Base-by-base conservation (phyloP, 2,113 vertebrate species). In the Alexandromys fortis region DNA sequence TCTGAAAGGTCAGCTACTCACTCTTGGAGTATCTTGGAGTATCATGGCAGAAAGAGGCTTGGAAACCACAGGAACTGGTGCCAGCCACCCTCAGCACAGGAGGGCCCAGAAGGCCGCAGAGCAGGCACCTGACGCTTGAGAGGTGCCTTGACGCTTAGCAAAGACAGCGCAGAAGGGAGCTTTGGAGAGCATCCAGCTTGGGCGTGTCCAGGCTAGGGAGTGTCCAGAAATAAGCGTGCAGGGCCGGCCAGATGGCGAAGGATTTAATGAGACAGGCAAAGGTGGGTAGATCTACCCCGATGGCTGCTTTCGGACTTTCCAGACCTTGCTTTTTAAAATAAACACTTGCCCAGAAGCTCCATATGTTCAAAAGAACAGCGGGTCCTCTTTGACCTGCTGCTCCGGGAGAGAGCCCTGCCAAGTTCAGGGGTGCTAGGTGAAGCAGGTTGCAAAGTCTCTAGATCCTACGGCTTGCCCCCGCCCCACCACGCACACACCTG, bases 221-320 rank as follows among this genome's bases (percentile, higher is more conserved):
- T 13, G 10, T 86, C 93, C 94, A 93, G 79, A 86, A 92, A 89
- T 21, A 28, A 90, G 92, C 1, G 4, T 9, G 45, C 13, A 19
- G 55, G 88, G 38, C 96, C 97, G 88, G 38, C 96, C 97, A 97
- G 96, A 96, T 97, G 97, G 97, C 14, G 0, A 65, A 75, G 38
- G 86, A 91, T 65, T 94, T 96, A 95, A 82, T 81, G 87, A 90
- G 93, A 88, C 58, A 9, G 72, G 55, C 93, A 79, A 88, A 94
- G 93, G 76, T 63, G 79, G 79, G 52, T 67, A 86, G 88, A 13
- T 92, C 85, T 52, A 52, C 83, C 87, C 78, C 63, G 19, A 77
- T n/a, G 47, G 65, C 70, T 24, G 4, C 87, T 93, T 79, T 86
- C 79, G 72, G 86, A 87, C 55, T 92, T 93, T 67, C 70, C 78